Base-by-base conservation (phyloP, 2,113 vertebrate species). In the Thryonomys swinderianus region DNA sequence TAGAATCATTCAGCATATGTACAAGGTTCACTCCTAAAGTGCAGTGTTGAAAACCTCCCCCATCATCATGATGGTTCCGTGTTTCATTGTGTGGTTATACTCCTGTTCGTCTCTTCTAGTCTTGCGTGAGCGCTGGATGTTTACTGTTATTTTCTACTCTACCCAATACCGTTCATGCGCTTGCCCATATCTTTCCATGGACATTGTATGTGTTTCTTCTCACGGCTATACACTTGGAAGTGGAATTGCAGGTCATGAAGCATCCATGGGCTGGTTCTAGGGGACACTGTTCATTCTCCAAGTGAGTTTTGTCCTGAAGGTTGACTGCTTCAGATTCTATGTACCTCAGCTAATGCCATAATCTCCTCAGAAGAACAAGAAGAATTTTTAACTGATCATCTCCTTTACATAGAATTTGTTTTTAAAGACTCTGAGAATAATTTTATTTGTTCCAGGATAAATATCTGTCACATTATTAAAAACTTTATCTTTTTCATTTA, bases 391-490 rank as follows among this genome's bases (percentile, higher is more conserved):
- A 53, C 76, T 90, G 66, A 80, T 88, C 32, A n/a, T 51, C 34
- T 73, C 20, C 1, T 57, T 25, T 82, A 57, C 21, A 30, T 55
- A 86, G 17, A 40, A 66, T 94, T 88, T 51, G 55, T 69, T 92
- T 92, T 62, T 81, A 12, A 86, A 42, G 79, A 1, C 76, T 51
- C 59, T 7, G 10, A 80, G 23, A 8, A 76, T 91, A 51, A 11
- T 83, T 94, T 87, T 53, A 82, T 91, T 84, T 12, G 34, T 61
- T 57, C 34, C 5, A 74, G 53, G 14, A 5, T 96, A 27, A 94
- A 81, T 1, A 16, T 88, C 94, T n/a, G 64, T 93, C 30, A 96
- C 42, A 79, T 7, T 53, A 96, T 73, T 59, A 51, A 95, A 59
- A 69, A 93, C 59, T 55, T 66, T 86, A 67, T 85, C 66, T 66